Evolutionary conservation across 2,113 vertebrate genomes (phyloP).

Genomic region (Sebastes schlegelii): DNA sequence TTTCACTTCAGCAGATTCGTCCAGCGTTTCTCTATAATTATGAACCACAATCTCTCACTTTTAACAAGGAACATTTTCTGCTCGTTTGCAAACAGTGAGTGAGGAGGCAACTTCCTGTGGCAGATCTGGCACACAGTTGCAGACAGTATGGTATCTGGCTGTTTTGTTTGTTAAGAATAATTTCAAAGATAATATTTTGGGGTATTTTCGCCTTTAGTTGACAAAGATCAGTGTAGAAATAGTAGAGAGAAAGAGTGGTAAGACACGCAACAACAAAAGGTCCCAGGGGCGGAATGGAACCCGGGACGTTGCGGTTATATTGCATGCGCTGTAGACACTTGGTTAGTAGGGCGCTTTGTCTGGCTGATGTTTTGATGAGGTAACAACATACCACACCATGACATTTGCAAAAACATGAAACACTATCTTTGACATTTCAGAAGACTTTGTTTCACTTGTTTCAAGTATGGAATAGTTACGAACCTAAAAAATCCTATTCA

Average conservation of each 20-base stretch:
- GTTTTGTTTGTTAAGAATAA: neutral
- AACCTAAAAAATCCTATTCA: neutral
- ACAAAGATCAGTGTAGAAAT: too few species aligned
- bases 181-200: too few species aligned
- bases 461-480: neutral
- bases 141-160: neutral
- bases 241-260: too few species aligned
- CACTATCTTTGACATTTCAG: neutral
- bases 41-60: neutral
- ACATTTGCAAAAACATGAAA: neutral
- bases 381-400: neutral
- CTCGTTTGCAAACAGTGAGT: slow-evolving; percentile 4
- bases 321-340: too few species aligned
- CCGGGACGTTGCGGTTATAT: too few species aligned
- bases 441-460: slow-evolving; percentile 21
- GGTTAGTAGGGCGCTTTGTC: neutral
- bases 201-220: too few species aligned
- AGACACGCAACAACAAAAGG: too few species aligned
- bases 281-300: too few species aligned
- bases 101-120: slow-evolving; percentile 7
- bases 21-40: neutral
- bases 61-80: neutral
- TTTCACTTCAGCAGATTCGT: neutral
- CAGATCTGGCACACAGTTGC: neutral
- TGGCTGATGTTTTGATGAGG: slow-evolving; percentile 1